A percentile compares a stretch with the other conserved stretches of the same genome.
phyloP scores from a whole-genome alignment of 1,140 invertebrate species.

The Danaus plexippus region DNA sequence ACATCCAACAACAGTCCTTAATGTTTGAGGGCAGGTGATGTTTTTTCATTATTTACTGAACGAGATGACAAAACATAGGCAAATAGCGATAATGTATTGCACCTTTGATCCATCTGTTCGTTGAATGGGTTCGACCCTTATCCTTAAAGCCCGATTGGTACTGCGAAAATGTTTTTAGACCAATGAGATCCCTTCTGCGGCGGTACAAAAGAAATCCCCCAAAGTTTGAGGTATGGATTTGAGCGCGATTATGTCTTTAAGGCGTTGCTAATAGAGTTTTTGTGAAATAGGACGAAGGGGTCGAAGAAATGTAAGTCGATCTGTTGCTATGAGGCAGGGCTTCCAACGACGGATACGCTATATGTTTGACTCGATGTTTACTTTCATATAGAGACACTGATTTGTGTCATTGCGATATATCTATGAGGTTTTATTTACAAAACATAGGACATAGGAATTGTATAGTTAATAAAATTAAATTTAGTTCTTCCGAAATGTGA shows the following conservation, averaged over 20 bases:
- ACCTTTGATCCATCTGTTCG: conserved; percentile 53
- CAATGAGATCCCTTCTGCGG: conserved; percentile 34
- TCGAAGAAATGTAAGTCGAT: conserved; percentile 3
- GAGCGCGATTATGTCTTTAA: conserved; percentile 27
- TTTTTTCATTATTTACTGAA: conserved; percentile 29
- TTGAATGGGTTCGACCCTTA: conserved; percentile 40
- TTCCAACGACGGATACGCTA: background rate
- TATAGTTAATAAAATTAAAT: no score
- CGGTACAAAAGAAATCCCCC: conserved; percentile 39
- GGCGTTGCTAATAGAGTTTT: conserved; percentile 16
- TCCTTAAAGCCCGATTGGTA: conserved; percentile 44
- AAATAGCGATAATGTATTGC: conserved; percentile 42
- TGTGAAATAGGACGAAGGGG: conserved; percentile 8
- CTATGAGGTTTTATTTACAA: no score
- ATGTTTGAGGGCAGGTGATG: conserved; percentile 27
- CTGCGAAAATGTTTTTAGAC: conserved; percentile 24
- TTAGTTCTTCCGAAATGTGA: no score
- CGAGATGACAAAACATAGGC: conserved; percentile 30
- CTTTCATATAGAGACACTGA: background rate
- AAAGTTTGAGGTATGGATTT: conserved; percentile 26
- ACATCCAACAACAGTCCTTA: no score
- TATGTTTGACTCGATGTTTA: background rate
- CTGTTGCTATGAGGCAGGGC: conserved; percentile 9
- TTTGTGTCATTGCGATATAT: background rate
- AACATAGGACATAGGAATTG: no score